phyloP scores from a whole-genome alignment of 2,113 vertebrate genomes.

The Scytalopus superciliaris region DNA sequence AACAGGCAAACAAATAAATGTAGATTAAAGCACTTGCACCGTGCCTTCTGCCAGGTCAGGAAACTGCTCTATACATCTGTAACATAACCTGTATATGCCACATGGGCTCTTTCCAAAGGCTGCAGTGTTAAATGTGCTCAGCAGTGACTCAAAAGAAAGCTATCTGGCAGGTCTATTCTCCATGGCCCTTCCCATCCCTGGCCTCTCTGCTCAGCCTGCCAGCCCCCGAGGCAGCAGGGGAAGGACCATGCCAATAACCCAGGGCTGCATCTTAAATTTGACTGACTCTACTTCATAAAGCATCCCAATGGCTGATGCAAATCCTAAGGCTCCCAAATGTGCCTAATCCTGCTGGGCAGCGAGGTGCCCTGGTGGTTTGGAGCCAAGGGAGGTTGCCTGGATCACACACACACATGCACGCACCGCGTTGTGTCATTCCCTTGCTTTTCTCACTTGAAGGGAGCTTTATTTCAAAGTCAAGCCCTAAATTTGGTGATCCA shows the following conservation, averaged over 20 bases:
- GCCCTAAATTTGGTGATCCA: background rate
- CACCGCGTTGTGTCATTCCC: background rate
- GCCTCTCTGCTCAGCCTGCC: background rate
- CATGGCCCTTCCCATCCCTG: background rate
- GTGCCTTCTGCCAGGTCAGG: background rate
- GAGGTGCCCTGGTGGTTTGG: background rate
- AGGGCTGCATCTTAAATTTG: background rate
- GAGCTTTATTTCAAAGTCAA: background rate
- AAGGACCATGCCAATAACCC: background rate
- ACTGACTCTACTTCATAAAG: background rate
- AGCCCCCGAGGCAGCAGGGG: fast-evolving
- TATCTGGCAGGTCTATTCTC: background rate
- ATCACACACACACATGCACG: fast-evolving
- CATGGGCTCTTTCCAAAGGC: background rate
- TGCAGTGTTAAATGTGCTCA: background rate
- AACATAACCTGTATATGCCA: background rate
- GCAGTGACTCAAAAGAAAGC: background rate
- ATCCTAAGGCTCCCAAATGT: background rate
- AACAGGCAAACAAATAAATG: background rate
- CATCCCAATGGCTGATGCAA: background rate
- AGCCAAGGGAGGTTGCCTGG: background rate
- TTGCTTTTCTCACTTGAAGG: background rate
- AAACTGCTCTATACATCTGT: fast-evolving
- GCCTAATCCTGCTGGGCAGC: background rate
- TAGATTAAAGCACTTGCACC: background rate